Percentiles rank a stretch among this genome's conserved stretches.
These are phyloP conservation scores for Eumeta japonica DNA, from an alignment of 1,140 invertebrate genomes.

Conservation along the genomic window DNA sequence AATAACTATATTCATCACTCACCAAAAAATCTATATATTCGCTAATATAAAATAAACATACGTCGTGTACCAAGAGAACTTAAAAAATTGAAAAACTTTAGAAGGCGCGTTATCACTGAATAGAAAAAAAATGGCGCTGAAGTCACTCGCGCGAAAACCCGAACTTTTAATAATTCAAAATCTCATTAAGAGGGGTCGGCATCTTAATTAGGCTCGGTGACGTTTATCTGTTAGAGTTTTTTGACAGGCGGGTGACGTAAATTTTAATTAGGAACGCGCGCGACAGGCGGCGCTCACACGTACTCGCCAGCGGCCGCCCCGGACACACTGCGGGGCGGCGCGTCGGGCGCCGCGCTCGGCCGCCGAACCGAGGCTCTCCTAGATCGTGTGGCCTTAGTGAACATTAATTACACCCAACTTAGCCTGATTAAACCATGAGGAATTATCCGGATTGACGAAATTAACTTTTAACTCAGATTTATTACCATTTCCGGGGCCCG, in stretches of 20 bases:
- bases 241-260: slow-evolving; percentile 28
- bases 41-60: too few relatives aligned
- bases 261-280: slow-evolving; percentile 17
- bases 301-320: slow-evolving; percentile 8
- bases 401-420: slow-evolving; percentile 56
- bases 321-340: slow-evolving; percentile 25
- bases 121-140: too few relatives aligned
- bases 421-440: slow-evolving; percentile 56
- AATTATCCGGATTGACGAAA: slow-evolving; percentile 56
- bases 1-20: too few relatives aligned
- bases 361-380: slow-evolving; percentile 46
- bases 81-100: too few relatives aligned
- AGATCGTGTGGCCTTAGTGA: slow-evolving; percentile 53
- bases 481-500: too few relatives aligned
- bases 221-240: slow-evolving; percentile 28
- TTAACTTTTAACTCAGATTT: slow-evolving; percentile 57
- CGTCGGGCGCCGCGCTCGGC: slow-evolving; percentile 33
- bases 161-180: slow-evolving; percentile 11
- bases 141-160: slow-evolving; percentile 12
- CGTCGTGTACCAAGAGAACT: too few relatives aligned
- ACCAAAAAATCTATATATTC: too few relatives aligned
- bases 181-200: slow-evolving; percentile 10
- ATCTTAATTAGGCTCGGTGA: slow-evolving; percentile 20
- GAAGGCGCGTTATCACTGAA: too few relatives aligned
- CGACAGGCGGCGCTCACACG: slow-evolving; percentile 7